These are phyloP conservation scores for Thalassarche chlororhynchos DNA, from an alignment of 2,113 vertebrate genomes.

Conservation along the genomic window DNA sequence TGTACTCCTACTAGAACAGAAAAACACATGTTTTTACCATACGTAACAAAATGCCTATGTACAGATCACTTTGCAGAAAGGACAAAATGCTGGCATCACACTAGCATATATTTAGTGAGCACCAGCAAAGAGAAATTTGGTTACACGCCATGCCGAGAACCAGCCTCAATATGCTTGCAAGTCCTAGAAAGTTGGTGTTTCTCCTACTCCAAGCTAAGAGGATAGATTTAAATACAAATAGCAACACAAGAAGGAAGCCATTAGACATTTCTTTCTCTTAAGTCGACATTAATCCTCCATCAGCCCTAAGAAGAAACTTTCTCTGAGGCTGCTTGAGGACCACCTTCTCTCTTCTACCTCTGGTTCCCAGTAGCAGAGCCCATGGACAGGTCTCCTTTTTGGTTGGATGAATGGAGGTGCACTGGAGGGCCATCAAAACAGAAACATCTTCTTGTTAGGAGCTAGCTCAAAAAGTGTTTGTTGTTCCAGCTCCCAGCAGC, in stretches of 20 bases:
- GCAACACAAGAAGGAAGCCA: not conserved
- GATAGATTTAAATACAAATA: not conserved
- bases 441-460: not conserved
- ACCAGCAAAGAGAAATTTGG: not conserved
- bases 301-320: not conserved
- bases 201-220: not conserved
- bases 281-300: not conserved
- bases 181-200: not conserved
- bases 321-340: not conserved
- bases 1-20: not conserved
- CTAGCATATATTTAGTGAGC: not conserved
- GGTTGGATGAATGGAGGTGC: not conserved
- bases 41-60: not conserved
- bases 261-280: not conserved
- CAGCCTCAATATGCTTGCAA: not conserved
- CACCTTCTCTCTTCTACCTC: not conserved
- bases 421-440: not conserved
- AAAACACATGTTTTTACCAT: not conserved
- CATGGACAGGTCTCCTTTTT: not conserved
- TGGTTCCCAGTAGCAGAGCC: not conserved
- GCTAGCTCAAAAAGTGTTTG: not conserved
- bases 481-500: not conserved
- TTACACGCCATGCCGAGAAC: not conserved
- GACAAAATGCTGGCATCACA: not conserved
- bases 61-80: not conserved